Conservation (phyloP, 1,140 invertebrate genomes). For the Triops cancriformis region DNA sequence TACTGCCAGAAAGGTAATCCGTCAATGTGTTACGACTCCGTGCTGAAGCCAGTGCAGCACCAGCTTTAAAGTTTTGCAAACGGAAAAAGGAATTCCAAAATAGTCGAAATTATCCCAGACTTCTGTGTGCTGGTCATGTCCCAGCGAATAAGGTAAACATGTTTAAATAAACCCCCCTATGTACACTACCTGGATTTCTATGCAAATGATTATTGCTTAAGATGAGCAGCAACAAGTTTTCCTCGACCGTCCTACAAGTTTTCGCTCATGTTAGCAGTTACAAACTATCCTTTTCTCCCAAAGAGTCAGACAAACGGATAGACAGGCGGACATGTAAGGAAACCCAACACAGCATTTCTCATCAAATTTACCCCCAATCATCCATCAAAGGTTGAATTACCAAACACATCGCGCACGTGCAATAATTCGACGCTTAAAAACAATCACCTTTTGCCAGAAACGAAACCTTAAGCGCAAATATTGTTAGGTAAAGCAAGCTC, state of each 20-base stretch:
- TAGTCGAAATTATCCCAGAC: neutral
- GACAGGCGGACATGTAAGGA: neutral
- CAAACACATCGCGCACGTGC: neutral
- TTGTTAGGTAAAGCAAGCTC: too few relatives aligned
- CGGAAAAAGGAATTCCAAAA: neutral
- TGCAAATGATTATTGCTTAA: neutral
- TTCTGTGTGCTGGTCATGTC: neutral
- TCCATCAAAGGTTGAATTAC: neutral
- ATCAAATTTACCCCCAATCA: neutral
- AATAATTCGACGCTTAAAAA: neutral
- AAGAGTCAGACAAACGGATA: neutral
- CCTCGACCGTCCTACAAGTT: neutral
- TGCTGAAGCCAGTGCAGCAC: neutral
- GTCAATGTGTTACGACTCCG: neutral
- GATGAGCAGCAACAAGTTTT: slow-evolving; percentile 6
- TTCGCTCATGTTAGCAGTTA: neutral
- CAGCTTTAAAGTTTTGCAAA: neutral
- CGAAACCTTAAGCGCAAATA: too few relatives aligned
- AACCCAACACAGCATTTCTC: neutral
- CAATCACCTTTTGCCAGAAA: too few relatives aligned
- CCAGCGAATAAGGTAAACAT: neutral
- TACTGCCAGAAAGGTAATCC: neutral
- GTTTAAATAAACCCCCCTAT: neutral
- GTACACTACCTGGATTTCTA: neutral
- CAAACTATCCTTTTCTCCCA: neutral